phyloP scores from a whole-genome alignment of 2,888 invertebrate species.

The Melangyna quadrimaculata region DNA sequence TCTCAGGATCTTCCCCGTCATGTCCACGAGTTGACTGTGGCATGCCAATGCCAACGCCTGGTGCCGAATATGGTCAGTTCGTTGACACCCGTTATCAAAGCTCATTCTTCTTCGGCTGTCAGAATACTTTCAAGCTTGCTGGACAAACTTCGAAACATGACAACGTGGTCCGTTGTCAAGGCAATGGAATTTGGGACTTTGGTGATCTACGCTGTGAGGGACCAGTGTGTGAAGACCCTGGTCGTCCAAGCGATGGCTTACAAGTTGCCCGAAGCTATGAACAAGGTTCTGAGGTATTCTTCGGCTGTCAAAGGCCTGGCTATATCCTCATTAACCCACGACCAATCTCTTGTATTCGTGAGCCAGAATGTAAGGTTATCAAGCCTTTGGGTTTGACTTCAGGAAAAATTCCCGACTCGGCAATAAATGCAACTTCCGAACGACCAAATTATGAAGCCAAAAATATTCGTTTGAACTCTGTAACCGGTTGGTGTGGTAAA shows the following conservation, averaged over 20 bases:
- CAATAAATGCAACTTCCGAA: constrained; percentile 97
- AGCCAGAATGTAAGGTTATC: constrained; percentile 96
- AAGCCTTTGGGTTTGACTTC: constrained; percentile 94
- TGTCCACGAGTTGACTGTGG: constrained; percentile 96
- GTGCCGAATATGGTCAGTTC: constrained; percentile 95
- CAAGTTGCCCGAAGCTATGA: constrained; percentile 93
- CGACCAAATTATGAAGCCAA: constrained; percentile 95
- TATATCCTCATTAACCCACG: constrained; percentile 95
- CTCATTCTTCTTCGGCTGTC: constrained; percentile 97
- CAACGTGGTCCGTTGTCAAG: constrained; percentile 94
- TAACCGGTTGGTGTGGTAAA: constrained; percentile 98
- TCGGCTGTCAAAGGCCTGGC: constrained; percentile 94
- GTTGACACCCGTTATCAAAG: constrained; percentile 95
- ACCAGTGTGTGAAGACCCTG: constrained; percentile 97
- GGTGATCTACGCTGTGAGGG: constrained; percentile 96
- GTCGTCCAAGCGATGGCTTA: constrained; percentile 94
- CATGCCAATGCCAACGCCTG: constrained; percentile 93
- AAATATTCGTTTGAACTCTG: constrained; percentile 94
- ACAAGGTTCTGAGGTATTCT: constrained; percentile 94
- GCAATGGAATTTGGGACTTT: constrained; percentile 98
- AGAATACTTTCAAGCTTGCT: constrained; percentile 96
- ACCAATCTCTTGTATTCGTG: constrained; percentile 93
- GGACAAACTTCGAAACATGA: constrained; percentile 96
- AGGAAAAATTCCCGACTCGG: constrained; percentile 95
- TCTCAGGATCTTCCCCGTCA: constrained; percentile 91